A percentile compares a stretch with the other conserved stretches of the same genome.
phyloP scores from a whole-genome alignment of 2,797 vertebrate species.

The Oreochromis grahami region DNA sequence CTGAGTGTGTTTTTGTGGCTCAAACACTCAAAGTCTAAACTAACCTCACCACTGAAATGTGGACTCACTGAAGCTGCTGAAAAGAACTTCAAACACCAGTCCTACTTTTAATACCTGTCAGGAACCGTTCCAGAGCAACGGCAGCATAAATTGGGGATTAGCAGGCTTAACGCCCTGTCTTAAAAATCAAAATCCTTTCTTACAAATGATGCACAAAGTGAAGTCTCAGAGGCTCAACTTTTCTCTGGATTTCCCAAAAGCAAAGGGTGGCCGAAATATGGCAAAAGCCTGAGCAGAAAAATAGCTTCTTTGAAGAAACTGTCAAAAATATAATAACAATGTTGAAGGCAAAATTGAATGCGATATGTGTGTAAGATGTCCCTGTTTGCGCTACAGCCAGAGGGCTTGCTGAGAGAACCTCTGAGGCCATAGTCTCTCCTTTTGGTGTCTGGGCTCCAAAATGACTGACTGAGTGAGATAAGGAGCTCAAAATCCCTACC shows the following conservation, averaged over 20 bases:
- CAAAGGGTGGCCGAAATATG: background rate
- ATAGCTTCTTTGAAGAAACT: background rate
- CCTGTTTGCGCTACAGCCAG: slow-evolving; percentile 11
- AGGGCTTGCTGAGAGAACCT: slow-evolving; percentile 22
- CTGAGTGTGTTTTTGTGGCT: background rate
- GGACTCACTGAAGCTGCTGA: slow-evolving; percentile 12
- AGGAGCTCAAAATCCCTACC: slow-evolving; percentile 38
- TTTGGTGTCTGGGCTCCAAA: slow-evolving; percentile 48
- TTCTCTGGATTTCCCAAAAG: background rate
- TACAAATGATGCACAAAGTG: slow-evolving; percentile 11
- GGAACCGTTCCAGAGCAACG: slow-evolving; percentile 11
- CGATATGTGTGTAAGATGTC: background rate
- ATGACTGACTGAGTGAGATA: slow-evolving; percentile 71
- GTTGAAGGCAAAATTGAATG: background rate
- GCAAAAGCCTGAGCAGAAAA: background rate
- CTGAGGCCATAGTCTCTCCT: slow-evolving; percentile 16
- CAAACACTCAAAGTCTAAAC: slow-evolving; percentile 9
- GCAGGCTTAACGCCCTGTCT: background rate
- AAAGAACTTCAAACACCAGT: slow-evolving; percentile 30
- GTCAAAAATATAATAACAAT: background rate
- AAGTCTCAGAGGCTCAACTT: background rate
- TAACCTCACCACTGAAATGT: slow-evolving; percentile 2
- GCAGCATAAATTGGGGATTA: slow-evolving; percentile 36
- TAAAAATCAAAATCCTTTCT: slow-evolving; percentile 18
- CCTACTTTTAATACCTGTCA: slow-evolving; percentile 40